Evolutionary conservation across 2,113 vertebrate genomes (phyloP), one percentile per base, ranked within the genome.

Genomic region (Anseranas semipalmata): DNA sequence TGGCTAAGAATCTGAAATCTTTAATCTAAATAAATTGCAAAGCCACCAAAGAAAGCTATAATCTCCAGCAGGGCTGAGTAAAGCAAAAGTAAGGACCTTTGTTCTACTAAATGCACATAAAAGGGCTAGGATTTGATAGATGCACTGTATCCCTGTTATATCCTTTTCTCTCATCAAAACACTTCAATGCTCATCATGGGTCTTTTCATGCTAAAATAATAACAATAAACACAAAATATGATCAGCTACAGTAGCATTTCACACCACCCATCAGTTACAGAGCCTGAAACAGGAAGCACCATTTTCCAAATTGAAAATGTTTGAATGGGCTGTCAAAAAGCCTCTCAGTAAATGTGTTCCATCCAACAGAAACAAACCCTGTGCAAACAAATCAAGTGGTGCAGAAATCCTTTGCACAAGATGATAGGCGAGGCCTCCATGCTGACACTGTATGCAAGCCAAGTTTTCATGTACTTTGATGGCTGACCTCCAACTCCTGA

Each of bases 401-500:
- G 98, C 97, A 98, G 98, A 98, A 98, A 98, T 98, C 98, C 98
- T 98, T 97, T 97, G 97, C 98, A 98, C 96, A 97, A 97, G 98
- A 98, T 98, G 98, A 98, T 98, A 96, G 98, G 97, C 95, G 25
- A 98, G 97, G 97, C 97, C 97, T 98, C 97, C 97, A 97, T 96
- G 96, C 98, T 98, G 97, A 98, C 97, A 98, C 98, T 97, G 98
- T 96, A 96, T 88, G 97, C 97, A 92, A 98, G 98, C 98, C 98
- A 98, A 98, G 97, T 98, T 98, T 98, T 99, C 98, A 97, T 98
- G 98, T 98, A 98, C 97, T 98, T 97, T 97, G 98, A 98, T 98
- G 98, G 98, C 98, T 98, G 98, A 99, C 98, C 98, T 98, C 98
- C 98, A 98, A 98, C 94, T 98, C 97, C 98, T 98, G 98, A 98